Conservation (phyloP, 2,797 vertebrate genomes). For the Pangasius djambal region DNA sequence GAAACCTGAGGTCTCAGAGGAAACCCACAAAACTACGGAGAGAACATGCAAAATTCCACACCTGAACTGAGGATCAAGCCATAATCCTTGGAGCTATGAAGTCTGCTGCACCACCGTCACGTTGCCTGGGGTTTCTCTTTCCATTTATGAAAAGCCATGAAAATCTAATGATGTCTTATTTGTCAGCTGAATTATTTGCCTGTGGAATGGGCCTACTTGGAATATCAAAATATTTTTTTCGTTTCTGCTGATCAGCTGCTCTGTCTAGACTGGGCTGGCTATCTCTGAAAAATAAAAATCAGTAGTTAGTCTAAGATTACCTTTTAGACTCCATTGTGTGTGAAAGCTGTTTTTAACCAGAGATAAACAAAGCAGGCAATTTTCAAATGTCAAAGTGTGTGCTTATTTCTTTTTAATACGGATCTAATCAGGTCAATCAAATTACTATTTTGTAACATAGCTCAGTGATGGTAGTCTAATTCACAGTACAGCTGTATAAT, state of each 20-base stretch:
- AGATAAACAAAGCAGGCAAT: constrained; percentile 64
- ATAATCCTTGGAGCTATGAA: not conserved
- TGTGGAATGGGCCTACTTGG: constrained; percentile 26
- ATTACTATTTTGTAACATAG: constrained; percentile 57
- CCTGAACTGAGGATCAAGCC: not conserved
- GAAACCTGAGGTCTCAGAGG: not conserved
- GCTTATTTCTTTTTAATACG: constrained; percentile 55
- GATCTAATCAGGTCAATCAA: constrained; percentile 55
- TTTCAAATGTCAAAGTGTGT: constrained; percentile 38
- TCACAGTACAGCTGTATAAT: constrained; percentile 56
- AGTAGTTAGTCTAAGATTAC: constrained; percentile 52
- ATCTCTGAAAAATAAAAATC: constrained; percentile 34
- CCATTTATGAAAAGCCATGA: constrained; percentile 44
- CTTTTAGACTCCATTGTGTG: constrained; percentile 52
- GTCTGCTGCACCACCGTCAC: not conserved
- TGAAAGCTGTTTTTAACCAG: constrained; percentile 50
- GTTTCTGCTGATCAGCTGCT: constrained; percentile 30
- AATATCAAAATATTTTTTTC: constrained; percentile 44
- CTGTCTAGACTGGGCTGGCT: not conserved
- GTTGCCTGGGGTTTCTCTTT: not conserved
- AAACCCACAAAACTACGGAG: not conserved
- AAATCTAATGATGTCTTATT: constrained; percentile 50
- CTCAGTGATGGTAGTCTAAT: constrained; percentile 39
- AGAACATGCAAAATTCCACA: not conserved
- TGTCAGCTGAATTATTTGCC: constrained; percentile 50